phyloP scores from a whole-genome alignment of 2,113 vertebrate genomes.

The Oceanodroma tethys region DNA sequence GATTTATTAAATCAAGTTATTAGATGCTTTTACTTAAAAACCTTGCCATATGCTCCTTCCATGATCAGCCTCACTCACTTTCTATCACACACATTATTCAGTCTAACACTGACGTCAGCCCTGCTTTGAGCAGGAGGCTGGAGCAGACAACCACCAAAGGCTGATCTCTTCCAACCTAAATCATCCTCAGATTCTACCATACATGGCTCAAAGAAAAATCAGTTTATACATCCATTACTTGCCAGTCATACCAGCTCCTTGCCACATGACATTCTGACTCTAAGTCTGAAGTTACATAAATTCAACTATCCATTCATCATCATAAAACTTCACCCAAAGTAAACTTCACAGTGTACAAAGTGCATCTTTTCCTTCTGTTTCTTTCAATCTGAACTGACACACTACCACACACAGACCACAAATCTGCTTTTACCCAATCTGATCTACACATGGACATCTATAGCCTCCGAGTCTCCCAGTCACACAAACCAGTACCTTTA shows the following conservation, averaged over 20 bases:
- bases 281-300: not conserved
- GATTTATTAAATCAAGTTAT: not conserved
- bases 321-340: not conserved
- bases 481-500: not conserved
- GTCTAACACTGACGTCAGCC: not conserved
- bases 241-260: not conserved
- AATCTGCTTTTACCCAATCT: not conserved
- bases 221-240: not conserved
- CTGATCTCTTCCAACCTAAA: not conserved
- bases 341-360: not conserved
- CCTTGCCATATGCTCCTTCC: not conserved
- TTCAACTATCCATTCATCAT: not conserved
- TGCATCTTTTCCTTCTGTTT: rapidly evolving
- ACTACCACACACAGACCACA: not conserved
- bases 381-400: not conserved
- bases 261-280: not conserved
- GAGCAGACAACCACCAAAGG: not conserved
- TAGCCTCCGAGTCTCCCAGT: not conserved
- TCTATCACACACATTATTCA: not conserved
- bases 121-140: not conserved
- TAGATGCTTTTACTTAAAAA: not conserved
- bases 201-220: rapidly evolving
- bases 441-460: not conserved
- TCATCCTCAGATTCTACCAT: not conserved
- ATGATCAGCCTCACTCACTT: not conserved